Conservation (phyloP, 1,140 invertebrate species). For the Holcopasites calliopsidis region DNA sequence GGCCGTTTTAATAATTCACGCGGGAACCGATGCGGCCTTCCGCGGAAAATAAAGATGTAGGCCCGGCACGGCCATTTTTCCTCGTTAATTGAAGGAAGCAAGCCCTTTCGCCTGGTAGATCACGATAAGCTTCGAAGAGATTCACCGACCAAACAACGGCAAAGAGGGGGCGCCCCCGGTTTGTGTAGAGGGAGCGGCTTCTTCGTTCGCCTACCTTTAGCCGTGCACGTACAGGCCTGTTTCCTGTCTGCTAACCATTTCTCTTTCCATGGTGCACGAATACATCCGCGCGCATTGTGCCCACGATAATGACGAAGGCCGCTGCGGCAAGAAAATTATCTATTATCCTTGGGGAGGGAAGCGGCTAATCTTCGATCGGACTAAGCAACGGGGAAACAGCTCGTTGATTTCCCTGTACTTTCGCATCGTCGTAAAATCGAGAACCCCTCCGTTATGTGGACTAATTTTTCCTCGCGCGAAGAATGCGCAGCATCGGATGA, state of each 20-base stretch:
- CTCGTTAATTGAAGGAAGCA: constrained; percentile 63
- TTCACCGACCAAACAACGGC: constrained; percentile 50
- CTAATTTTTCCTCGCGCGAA: too few relatives aligned
- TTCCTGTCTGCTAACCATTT: constrained; percentile 59
- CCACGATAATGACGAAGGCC: constrained; percentile 45
- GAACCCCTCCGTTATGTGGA: too few relatives aligned
- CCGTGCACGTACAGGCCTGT: constrained; percentile 23
- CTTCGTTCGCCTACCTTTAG: constrained; percentile 38
- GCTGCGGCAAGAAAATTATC: constrained; percentile 45
- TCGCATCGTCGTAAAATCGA: too few relatives aligned
- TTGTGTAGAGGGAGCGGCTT: constrained; percentile 33
- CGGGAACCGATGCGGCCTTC: constrained; percentile 2
- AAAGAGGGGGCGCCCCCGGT: not conserved
- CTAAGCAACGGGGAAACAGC: not conserved
- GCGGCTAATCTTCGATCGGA: not conserved
- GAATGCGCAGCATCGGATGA: too few relatives aligned
- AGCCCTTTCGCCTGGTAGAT: constrained; percentile 59
- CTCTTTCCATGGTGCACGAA: constrained; percentile 36
- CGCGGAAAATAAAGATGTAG: constrained; percentile 58
- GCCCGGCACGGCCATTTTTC: constrained; percentile 52
- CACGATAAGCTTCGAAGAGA: constrained; percentile 59
- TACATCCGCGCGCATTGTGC: constrained; percentile 29
- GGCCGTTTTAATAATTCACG: constrained; percentile 52
- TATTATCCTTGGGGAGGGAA: constrained; percentile 2
- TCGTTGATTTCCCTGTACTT: not conserved